Evolutionary conservation across 1,140 invertebrate species (phyloP), one percentile per base, ranked within the genome.

Genomic region (Drosophila melanica): DNA sequence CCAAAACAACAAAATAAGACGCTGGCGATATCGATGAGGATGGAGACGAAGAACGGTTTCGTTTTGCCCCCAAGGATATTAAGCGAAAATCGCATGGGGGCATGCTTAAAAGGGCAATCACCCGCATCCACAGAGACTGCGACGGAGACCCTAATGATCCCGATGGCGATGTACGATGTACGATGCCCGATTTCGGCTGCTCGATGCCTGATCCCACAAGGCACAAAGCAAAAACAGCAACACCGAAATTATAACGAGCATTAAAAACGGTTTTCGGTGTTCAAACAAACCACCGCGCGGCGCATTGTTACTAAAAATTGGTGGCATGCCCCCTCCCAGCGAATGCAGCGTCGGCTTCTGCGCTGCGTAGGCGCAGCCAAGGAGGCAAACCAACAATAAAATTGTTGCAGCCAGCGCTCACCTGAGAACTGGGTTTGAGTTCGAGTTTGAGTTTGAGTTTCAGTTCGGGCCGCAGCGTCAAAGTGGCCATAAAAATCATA

Each of bases 401-500:
- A 48, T 58, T 41, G 67, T 53, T 70, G 65, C 72, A 71, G 54
- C 42, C 67, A 59, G 20, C 3, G 20, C 59, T 57, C 63, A 68
- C 64, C 64, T 73, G 63, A 66, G 62, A 57, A 8, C 44, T 39
- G 20, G 20, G 20, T 3, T 23, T 3, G 23, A 23, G 47, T 42
- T 8, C 7, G 47, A 23, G 57, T 48, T 33, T 9, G 30, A 33
- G 14, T 18, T 42, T 12, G 39, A 33, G 39, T 50, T 4, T 20
- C 27, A 33, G 39, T 50, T 4, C 20, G 45, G 33, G 47, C 71
- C 39, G 60, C 23, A 79, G 69, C 64, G 75, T 77, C 62, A 81
- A 89, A 89, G 79, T 84, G 84, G 76, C 84, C 76, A 89, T 87
- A 87, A 89, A 87, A 87, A 89, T 87, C 84, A 87, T 87, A 87